Evolutionary conservation across 2,888 invertebrate genomes (phyloP), one percentile per base, ranked within the genome.

Genomic region (Micoletzkya japonica): DNA sequence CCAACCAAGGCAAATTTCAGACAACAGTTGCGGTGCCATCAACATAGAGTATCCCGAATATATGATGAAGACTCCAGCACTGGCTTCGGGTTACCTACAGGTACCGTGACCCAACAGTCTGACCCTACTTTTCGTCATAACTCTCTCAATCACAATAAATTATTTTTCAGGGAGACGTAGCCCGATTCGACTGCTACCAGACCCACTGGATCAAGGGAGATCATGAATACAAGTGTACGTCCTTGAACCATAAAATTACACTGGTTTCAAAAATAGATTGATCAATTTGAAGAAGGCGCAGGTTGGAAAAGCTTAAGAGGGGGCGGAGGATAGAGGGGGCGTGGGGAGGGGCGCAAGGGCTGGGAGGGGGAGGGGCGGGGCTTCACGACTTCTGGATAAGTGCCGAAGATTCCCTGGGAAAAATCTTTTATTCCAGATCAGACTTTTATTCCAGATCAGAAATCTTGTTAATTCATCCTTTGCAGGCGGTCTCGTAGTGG

Each of bases 1-100:
- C 28, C 2, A 14, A 30, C 4, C 32, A 20, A 20, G 34, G 30
- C 32, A 4, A 10, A 32, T 74, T 81, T 67, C 74, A 83, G 83
- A 82, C 76, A 84, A 85, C 73, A 80, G 79, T 63, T 85, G 85
- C 67, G 85, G 84, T 24, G 83, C 84, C 2, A 85, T 85, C 70
- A 85, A 83, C 73, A 82, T 85, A 63, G 85, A 85, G 63, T 85
- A 82, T 56, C 85, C 85, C 2, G 84, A 85, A 70, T 85, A 84
- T 72, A 76, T 85, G 79, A 79, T 79, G 73, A 84, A 84, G 72
- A 78, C 77, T 2, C 82, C 84, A 32, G 81, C 84, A 2, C 72
- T 84, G 54, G 74, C 82, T 2, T 73, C 83, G 10, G 83, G 81
- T 61, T 84, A 84, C 61, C 71, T 84, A 37, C 81, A 84, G 68